Evolutionary conservation across 1,140 invertebrate genomes (phyloP), one percentile per base, ranked within the genome.

Genomic region (Bacillus rossius): DNA sequence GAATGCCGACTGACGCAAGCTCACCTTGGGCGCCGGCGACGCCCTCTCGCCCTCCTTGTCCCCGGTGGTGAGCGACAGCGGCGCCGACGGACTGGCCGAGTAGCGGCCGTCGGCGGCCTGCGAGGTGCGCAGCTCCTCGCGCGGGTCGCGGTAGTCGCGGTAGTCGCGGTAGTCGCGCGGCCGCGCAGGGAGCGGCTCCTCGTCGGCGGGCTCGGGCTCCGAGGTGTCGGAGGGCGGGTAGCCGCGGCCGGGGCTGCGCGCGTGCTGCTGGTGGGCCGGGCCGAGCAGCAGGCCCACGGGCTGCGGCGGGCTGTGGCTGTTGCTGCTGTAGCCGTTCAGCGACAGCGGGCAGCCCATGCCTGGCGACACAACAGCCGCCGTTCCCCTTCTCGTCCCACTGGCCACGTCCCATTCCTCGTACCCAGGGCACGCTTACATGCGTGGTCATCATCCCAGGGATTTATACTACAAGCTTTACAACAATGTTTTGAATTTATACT

Each of bases 281-380:
- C 53, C 53, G 40, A 50, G 16, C 45, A 48, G 16, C 8, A 38
- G 8, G 2, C 52, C 16, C n/a, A 19, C 52, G 29, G 81, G 79
- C 63, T 81, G 81, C 0, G 77, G 75, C 16, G 82, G 80, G 65
- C 81, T 83, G 57, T 83, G 81, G 61, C 78, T 79, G 64, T 76
- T 76, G 65, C 79, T 83, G 61, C 78, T 82, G 60, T 83, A 84
- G 16, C 82, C 82, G 65, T 85, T 85, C 7, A 80, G 67, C 4
- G 77, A 71, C 34, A 82, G 69, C 64, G 81, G 80, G 50, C 79
- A 79, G 37, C 75, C 67, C 43, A 81, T 56, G 16, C 78, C 78
- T 51, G 79, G 5, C 29, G 29, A 34, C 29, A 34, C 29, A 34
- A 34, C n/a, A n/a, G n/a, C n/a, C n/a, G n/a, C n/a, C n/a, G n/a